Evolutionary conservation across 1,140 invertebrate genomes (phyloP).

Genomic region (Lamellibrachia luymesi): DNA sequence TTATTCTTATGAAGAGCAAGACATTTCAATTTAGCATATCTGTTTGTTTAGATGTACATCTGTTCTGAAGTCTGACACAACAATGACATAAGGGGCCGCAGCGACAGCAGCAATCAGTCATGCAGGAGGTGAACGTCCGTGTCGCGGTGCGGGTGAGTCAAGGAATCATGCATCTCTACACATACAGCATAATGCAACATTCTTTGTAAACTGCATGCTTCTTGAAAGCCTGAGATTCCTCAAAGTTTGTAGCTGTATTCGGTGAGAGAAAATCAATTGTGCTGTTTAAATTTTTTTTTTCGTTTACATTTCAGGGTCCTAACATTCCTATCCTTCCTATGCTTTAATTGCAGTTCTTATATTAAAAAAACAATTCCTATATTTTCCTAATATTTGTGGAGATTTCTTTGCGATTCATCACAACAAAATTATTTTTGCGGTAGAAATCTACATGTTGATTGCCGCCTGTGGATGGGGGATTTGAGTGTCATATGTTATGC

Average conservation of each 20-base stretch:
- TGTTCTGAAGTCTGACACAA: neutral
- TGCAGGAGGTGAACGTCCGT: neutral
- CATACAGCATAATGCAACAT: neutral
- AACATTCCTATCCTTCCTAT: too few species aligned
- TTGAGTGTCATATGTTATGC: too few species aligned
- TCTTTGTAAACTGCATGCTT: neutral
- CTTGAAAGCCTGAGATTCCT: neutral
- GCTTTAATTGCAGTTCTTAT: too few species aligned
- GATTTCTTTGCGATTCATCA: too few species aligned
- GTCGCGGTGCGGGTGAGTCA: neutral
- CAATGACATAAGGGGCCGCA: neutral
- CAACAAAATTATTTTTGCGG: too few species aligned
- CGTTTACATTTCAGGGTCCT: neutral
- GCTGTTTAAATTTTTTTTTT: neutral
- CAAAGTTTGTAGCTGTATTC: neutral
- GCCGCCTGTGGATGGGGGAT: too few species aligned
- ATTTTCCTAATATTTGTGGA: too few species aligned
- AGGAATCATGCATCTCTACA: neutral
- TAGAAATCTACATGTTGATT: too few species aligned
- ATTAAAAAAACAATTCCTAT: too few species aligned
- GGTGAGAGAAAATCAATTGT: neutral
- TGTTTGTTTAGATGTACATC: neutral
- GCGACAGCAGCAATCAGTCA: neutral
- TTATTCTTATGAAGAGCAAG: neutral
- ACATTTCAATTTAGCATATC: neutral